Base-by-base conservation (phyloP, 1,140 invertebrate species). In the Lasioglossum albipes region DNA sequence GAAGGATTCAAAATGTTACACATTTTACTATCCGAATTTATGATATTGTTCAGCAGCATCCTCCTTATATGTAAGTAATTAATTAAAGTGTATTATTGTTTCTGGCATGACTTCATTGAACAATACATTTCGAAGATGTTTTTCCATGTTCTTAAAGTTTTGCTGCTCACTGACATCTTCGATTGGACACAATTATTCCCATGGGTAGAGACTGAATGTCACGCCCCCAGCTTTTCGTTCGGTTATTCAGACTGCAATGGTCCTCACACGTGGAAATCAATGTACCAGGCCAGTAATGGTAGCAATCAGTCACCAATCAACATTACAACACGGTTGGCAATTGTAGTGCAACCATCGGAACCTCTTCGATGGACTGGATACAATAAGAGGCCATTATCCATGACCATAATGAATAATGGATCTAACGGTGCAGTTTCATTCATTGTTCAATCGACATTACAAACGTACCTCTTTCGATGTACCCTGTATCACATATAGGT, bases 231-330 rank as follows among this genome's bases (percentile, higher is more conserved):
- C 31, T 71, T 81, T 16, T 59, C 77, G 0, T 90, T 89, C 10
- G 76, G 82, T 12, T 90, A 90, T 42, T 82, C 79, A 2, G 68
- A 82, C 7, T 65, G 72, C 1, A 85, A 85, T 57, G 93, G 93
- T 13, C 92, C 93, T 10, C 91, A 92, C 69, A 90, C 84, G 20
- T 94, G 93, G 93, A 72, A 84, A 59, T 59, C 84, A 22, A 20
- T 83, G 2, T 90, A 87, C 67, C 87, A 89, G 1, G 85, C 86
- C 0, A 79, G 82, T 9, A 69, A 76, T 7, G 89, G 79, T 22
- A 64, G 45, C 52, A 89, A 90, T 81, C 88, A 90, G 69, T 91
- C 87, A 3, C 93, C 93, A 0, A 90, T 94, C 13, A 94, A 94
- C 84, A 94, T 94, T 10, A 80, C 89, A 27, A 91, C 79, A 2